Base-by-base conservation (phyloP, 2,113 vertebrate species). In the Chloroceryle aenea region DNA sequence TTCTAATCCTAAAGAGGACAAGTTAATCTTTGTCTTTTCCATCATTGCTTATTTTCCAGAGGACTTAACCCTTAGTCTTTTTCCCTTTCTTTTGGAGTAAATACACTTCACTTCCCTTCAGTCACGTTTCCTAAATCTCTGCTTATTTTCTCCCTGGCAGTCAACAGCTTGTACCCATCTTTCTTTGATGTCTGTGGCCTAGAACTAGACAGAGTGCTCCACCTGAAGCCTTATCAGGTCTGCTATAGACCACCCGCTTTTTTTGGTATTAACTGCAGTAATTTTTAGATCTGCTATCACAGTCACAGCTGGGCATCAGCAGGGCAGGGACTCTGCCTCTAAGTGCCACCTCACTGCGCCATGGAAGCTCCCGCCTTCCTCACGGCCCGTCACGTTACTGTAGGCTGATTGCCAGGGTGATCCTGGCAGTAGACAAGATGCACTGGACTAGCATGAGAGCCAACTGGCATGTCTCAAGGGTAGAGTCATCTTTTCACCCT, bases 351-450 rank as follows among this genome's bases (percentile, higher is more conserved):
- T 48, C 19, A 32, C 55, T 5, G 7, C 34, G 17, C 62, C 8
- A 7, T 0, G 0, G n/a, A 26, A 69, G 50, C 17, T 40, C 15
- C 38, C 0, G 1, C 12, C 9, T 12, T 64, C 66, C 25, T 52
- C 66, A 15, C 5, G 43, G 40, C 18, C 50, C 74, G 45, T 30
- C 71, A 26, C 0, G 0, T 18, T 11, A 12, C 45, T 42, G 68
- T 56, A 52, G 5, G 4, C 64, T 8, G 42, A 55, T 20, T 5
- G 50, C 72, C 11, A 47, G 1, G 7, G 72, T 6, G 55, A 77
- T 32, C 34, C 36, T 38, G 55, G 40, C 66, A 76, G 29, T 4
- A 27, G 38, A 20, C 27, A 76, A 73, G 47, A 66, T 14, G 25
- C 2, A 4, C 22, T 30, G 34, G 50, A 58, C 34, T 5, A 26